Evolutionary conservation across 2,113 vertebrate species (phyloP), one percentile per base, ranked within the genome.

Genomic region (Larimichthys polyactis): DNA sequence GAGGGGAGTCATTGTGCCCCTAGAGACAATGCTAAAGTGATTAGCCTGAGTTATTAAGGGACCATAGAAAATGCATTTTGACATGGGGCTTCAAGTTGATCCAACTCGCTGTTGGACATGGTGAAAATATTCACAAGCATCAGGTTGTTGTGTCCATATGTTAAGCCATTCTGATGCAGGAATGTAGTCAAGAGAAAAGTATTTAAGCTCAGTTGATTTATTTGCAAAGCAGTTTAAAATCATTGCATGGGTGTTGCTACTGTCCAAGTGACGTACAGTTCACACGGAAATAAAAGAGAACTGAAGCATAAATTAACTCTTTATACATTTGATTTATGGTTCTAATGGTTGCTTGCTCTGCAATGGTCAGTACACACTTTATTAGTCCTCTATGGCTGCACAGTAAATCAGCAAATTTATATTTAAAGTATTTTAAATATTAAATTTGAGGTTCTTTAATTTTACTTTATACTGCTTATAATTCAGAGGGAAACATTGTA

Each of bases 11-110:
- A 71, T 90, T 91, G 89, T 90, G 52, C 46, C 71, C 52, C 67
- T 5, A 55, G 81, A 92, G 88, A 93, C 91, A 89, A 89, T 78
- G 79, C 81, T 90, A 76, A 92, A 90, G 90, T 91, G 89, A 91
- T 93, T 92, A 93, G 87, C 72, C 59, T 32, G 80, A 87, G 83
- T 83, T 92, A 91, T 90, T 93, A 91, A 73, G 52, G 87, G 77
- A 82, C 60, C 89, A 43, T 84, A 75, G 89, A 84, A 86, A 91
- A 92, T 88, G 75, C 73, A 84, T 90, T 90, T 80, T 90, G 87
- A 92, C 89, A 86, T 36, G 81, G 81, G 57, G 87, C 75, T 89
- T 79, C 78, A 16, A 82, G 74, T 77, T 74, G 80, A 81, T 84
- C 82, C 87, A 84, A 62, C 65, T 82, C 66, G 1, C 77, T 79